Base-by-base conservation (phyloP, 2,888 invertebrate genomes). In the Aphrophora alni region DNA sequence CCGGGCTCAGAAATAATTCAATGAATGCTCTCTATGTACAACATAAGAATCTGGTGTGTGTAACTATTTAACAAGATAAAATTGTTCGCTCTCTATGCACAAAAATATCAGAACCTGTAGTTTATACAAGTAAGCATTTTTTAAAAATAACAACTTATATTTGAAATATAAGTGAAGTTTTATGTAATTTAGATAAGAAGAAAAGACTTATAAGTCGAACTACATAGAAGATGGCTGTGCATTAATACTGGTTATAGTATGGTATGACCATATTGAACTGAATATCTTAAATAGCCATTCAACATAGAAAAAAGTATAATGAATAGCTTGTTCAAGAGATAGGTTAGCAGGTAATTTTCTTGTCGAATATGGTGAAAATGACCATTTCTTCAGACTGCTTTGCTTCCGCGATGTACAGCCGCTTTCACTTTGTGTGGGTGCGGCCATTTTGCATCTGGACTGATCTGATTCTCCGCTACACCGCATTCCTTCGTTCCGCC, bases 311-410 rank as follows among this genome's bases (percentile, higher is more conserved):
- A 59, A 59, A 59, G 21, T 59, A 59, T 59, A 59, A 59, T 21
- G 59, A 59, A 59, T 21, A 21, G 59, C 59, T 59, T 59, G 59
- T 59, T 21, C 59, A 59, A 21, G 21, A 59, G 59, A 59, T 59
- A 59, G 59, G 59, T 59, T 59, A 59, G 21, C 59, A 59, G 21
- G 59, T 59, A 59, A 59, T 59, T 59, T 59, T 59, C 59, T 59
- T 59, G 59, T 59, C 59, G 21, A 59, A 59, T 59, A 59, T 8
- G 59, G 59, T 21, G 12, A 59, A 59, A 59, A 59, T 59, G 59
- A 59, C 21, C 59, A 59, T 59, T 21, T 59, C 59, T 59, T 59
- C 12, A 21, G 44, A 59, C 21, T 21, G 59, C 21, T n/a, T 14
- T 10, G 59, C 59, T 59, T 59, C 59, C 59, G 59, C 59, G 59